Percentiles rank a stretch among this genome's conserved stretches.
Conservation (phyloP, 2,888 invertebrate species). For the Sicus ferrugineus region DNA sequence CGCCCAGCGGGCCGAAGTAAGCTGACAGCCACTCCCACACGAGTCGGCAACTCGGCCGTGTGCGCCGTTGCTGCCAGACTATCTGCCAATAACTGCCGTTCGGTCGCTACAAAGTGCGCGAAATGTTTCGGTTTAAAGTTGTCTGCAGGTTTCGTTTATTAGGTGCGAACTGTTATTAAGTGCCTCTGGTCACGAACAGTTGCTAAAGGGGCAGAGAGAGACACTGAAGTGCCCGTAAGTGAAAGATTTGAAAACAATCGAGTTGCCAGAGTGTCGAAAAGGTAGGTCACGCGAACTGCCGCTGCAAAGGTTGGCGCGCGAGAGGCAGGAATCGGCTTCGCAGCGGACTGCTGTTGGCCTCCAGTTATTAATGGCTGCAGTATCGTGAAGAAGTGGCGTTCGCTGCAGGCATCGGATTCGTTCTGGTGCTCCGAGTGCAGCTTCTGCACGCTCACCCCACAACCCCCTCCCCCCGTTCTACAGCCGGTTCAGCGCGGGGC, state of each 20-base stretch:
- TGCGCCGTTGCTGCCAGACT: conserved; percentile 30
- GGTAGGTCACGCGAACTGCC: conserved; percentile 7
- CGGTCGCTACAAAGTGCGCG: neutral
- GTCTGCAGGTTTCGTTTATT: conserved; percentile 39
- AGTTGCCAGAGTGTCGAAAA: conserved; percentile 28
- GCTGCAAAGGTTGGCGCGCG: neutral
- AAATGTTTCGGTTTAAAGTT: conserved; percentile 21
- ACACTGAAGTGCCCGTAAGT: conserved; percentile 40
- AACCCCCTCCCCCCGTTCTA: neutral
- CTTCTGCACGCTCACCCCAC: neutral
- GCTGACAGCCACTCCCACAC: conserved; percentile 12
- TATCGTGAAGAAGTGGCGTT: neutral
- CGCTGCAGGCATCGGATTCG: neutral
- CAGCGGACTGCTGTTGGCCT: neutral
- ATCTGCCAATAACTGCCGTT: conserved; percentile 34
- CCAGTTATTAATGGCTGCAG: neutral
- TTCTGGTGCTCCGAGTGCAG: neutral
- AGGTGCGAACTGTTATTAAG: conserved; percentile 45
- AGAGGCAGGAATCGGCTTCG: neutral
- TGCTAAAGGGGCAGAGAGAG: conserved; percentile 17
- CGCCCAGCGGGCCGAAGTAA: neutral
- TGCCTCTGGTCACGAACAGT: conserved; percentile 42
- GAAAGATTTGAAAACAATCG: conserved; percentile 41
- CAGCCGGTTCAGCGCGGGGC: neutral
- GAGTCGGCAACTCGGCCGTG: neutral